phyloP scores from a whole-genome alignment of 2,797 vertebrate genomes.

The Galago senegalensis region DNA sequence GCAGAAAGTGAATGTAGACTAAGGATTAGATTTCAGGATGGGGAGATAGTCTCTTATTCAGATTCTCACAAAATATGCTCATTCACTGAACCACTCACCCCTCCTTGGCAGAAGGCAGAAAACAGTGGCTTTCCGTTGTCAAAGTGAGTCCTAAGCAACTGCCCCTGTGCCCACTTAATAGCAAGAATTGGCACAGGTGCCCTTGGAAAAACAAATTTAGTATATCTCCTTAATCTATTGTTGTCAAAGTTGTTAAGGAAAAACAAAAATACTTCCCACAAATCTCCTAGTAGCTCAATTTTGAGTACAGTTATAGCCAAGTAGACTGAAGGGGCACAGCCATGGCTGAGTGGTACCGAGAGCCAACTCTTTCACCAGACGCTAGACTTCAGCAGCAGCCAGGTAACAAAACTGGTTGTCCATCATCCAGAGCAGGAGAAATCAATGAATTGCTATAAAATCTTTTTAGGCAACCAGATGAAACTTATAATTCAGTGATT shows the following conservation, averaged over 20 bases:
- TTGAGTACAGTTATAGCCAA: neutral
- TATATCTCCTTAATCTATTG: neutral
- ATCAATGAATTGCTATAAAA: neutral
- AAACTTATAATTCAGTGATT: neutral
- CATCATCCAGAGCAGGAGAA: neutral
- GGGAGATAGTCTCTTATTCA: neutral
- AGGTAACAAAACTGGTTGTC: neutral
- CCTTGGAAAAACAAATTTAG: neutral
- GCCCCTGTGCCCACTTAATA: neutral
- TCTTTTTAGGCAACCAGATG: neutral
- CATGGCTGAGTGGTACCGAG: neutral
- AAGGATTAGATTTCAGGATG: neutral
- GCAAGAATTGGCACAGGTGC: neutral
- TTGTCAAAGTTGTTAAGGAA: neutral
- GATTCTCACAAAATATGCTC: neutral
- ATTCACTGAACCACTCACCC: neutral
- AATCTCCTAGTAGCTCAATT: neutral
- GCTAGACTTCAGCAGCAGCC: neutral
- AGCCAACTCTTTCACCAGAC: neutral
- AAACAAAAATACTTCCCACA: neutral
- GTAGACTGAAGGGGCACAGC: neutral
- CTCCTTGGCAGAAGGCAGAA: neutral
- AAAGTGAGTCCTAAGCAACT: neutral
- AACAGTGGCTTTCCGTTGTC: neutral
- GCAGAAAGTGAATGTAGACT: neutral